Base-by-base conservation (phyloP, 2,888 invertebrate species). In the Metalampra italica region DNA sequence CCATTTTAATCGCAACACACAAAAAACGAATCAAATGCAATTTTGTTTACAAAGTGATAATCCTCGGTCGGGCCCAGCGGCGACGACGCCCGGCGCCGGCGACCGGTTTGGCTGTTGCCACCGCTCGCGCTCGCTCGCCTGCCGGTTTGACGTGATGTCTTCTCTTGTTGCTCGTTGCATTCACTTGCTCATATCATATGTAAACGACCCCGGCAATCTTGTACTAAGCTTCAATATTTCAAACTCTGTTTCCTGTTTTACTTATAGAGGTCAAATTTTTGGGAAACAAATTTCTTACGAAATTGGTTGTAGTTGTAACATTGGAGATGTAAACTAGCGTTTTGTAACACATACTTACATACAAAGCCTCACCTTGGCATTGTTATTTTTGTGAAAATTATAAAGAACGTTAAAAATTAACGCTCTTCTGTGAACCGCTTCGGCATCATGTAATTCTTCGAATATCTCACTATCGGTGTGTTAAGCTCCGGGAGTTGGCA, bases 131-230 rank as follows among this genome's bases (percentile, higher is more conserved):
- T 22, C 22, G 22, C 79, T 75, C 71, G 72, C 66, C 64, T 69
- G 82, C 86, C 86, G 82, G 87, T 85, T 88, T 84, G 83, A 85
- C 82, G 80, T 82, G 87, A 80, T 82, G 79, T 82, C 85, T 78
- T 80, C 84, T 82, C 83, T 78, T 75, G 76, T 78, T 78, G 79
- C 74, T 79, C 78, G 74, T 74, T 71, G 75, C 74, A 66, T 70
- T 71, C 75, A 79, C 81, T 81, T 79, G 78, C 72, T 73, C 72
- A 72, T 77, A 72, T 78, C 77, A 61, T 78, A 82, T 82, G 82
- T 83, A 85, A 86, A 86, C 74, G 85, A 85, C 83, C 84, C 78
- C 82, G 70, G 67, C 75, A 73, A 75, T 76, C 69, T 70, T 68
- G 67, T 64, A 63, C 63, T 54, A 64, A 67, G 66, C 22, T 46